phyloP scores from a whole-genome alignment of 2,888 invertebrate genomes.

The Orthosia incerta region DNA sequence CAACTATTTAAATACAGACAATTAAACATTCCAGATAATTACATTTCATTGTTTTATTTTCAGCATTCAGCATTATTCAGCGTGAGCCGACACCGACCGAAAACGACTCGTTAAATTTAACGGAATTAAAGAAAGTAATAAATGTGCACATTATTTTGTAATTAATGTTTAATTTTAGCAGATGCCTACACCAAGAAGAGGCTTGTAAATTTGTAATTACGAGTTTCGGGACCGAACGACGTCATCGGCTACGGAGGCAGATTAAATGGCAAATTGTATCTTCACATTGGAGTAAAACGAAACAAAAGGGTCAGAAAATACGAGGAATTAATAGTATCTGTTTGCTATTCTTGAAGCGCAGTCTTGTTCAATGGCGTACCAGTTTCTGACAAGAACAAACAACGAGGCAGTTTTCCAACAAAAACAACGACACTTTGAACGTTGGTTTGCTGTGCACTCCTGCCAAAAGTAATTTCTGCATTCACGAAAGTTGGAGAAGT shows the following conservation, averaged over 20 bases:
- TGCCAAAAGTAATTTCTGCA: slow-evolving; percentile 26
- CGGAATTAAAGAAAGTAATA: slow-evolving; percentile 59
- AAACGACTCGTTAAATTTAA: slow-evolving; percentile 36
- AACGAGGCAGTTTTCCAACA: slow-evolving; percentile 35
- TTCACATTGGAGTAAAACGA: slow-evolving; percentile 30
- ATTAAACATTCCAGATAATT: slow-evolving; percentile 33
- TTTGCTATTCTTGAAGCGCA: slow-evolving; percentile 46
- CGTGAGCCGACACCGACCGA: not conserved
- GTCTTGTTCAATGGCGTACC: slow-evolving; percentile 46
- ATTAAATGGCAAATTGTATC: slow-evolving; percentile 53
- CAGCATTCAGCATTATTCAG: slow-evolving; percentile 25
- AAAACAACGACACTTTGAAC: slow-evolving; percentile 28
- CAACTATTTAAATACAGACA: slow-evolving; percentile 19
- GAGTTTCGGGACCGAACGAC: slow-evolving; percentile 37
- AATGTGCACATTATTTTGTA: slow-evolving; percentile 63
- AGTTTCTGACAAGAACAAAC: slow-evolving; percentile 51
- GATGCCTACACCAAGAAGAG: slow-evolving; percentile 36
- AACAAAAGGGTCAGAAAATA: slow-evolving; percentile 36
- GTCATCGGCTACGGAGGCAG: slow-evolving; percentile 29
- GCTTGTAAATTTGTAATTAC: slow-evolving; percentile 62
- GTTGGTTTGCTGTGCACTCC: slow-evolving; percentile 20
- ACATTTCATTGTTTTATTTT: slow-evolving; percentile 43
- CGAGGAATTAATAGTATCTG: slow-evolving; percentile 21
- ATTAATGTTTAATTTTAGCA: slow-evolving; percentile 69
- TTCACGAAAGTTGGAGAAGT: slow-evolving; percentile 8